Conservation (phyloP, 2,113 vertebrate species). For the Eupsittula cactorum region DNA sequence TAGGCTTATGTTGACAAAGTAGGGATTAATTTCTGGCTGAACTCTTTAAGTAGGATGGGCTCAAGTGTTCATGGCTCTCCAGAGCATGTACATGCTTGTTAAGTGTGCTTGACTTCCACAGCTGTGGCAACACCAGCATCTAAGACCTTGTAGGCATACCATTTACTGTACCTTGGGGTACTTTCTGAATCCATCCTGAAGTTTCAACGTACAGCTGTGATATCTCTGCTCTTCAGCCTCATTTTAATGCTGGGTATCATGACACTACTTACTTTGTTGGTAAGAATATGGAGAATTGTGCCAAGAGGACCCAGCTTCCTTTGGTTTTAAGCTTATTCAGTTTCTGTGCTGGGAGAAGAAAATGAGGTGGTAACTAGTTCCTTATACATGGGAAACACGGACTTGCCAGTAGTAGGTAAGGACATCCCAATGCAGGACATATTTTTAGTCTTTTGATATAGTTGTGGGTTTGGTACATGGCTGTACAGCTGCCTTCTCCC, state of each 20-base stretch:
- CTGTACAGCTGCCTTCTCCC: neutral
- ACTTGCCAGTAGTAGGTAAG: neutral
- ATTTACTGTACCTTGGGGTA: neutral
- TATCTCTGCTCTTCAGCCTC: neutral
- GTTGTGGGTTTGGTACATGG: neutral
- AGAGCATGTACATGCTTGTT: neutral
- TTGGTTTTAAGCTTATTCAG: neutral
- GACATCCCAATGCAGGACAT: neutral
- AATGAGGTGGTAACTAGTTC: neutral
- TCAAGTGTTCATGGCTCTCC: neutral
- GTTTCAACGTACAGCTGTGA: neutral
- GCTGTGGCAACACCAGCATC: neutral
- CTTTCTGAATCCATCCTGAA: neutral
- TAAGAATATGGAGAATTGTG: neutral
- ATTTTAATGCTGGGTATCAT: neutral
- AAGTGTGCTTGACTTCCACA: neutral
- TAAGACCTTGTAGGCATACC: neutral
- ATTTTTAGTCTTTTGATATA: neutral
- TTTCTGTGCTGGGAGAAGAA: neutral
- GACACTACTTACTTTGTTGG: neutral
- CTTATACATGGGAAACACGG: neutral
- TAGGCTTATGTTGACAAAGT: neutral
- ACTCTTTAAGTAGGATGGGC: neutral
- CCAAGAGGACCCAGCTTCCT: neutral
- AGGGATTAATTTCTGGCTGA: neutral